A percentile compares a stretch with the other conserved stretches of the same genome.
Conservation (phyloP, 2,888 invertebrate genomes). For the Aporophyla nigra region DNA sequence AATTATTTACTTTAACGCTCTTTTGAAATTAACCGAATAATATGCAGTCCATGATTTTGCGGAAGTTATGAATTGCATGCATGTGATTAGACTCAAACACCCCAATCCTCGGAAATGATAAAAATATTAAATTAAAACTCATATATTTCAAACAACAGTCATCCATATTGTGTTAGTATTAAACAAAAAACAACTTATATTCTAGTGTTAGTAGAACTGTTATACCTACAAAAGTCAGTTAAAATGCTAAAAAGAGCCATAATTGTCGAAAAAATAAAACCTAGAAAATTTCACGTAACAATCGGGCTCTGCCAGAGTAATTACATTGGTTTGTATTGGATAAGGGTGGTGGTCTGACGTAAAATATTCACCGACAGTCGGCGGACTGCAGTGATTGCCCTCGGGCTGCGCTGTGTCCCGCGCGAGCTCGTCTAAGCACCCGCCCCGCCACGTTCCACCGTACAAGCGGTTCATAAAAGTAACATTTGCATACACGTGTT, state of each 20-base stretch:
- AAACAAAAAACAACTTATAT: too few species aligned
- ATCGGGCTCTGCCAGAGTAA: conserved; percentile 42
- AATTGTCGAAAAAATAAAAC: background rate
- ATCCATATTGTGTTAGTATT: too few species aligned
- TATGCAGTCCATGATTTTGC: background rate
- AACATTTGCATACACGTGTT: conserved; percentile 55
- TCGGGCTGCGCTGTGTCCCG: conserved; percentile 49
- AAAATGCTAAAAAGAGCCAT: background rate
- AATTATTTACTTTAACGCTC: too few species aligned
- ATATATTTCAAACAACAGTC: too few species aligned
- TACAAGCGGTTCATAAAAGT: conserved; percentile 56
- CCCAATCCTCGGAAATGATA: background rate
- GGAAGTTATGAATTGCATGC: background rate
- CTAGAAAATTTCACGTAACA: conserved; percentile 27
- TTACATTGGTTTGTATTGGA: conserved; percentile 51
- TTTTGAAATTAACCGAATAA: background rate
- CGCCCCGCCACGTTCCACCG: conserved; percentile 9
- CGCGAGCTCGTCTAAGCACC: conserved; percentile 28
- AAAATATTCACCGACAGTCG: conserved; percentile 59
- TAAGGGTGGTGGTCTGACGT: conserved; percentile 50
- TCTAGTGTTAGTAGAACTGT: too few species aligned
- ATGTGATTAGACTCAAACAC: background rate
- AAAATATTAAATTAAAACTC: too few species aligned
- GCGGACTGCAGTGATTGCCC: conserved; percentile 62
- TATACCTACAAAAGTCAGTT: too few species aligned